Base-by-base conservation (phyloP, 2,888 invertebrate genomes). In the Salticus scenicus region DNA sequence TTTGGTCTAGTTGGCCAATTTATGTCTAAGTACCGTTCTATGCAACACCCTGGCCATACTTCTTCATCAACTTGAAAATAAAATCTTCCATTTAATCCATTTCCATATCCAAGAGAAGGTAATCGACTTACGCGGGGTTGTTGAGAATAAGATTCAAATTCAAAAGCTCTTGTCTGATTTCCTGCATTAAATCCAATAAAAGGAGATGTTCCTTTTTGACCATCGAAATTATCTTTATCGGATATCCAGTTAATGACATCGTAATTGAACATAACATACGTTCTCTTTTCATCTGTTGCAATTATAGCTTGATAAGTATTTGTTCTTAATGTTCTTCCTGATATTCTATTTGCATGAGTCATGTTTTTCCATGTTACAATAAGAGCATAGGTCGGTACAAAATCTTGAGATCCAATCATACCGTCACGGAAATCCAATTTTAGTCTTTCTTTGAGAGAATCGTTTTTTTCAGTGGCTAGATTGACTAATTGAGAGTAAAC, bases 311-410 rank as follows among this genome's bases (percentile, higher is more conserved):
- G 99, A 93, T 98, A 99, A 0, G 98, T 97, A 91, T 98, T 98
- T 0, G 97, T 97, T 20, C 84, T 81, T n/a, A 88, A 51, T 17
- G 20, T 20, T 20, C 69, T 79, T 31, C 79, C 80, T 0, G 82
- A 72, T n/a, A 78, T 57, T n/a, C 82, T 78, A 71, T 88, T 88
- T 90, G 96, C 94, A 91, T 97, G 97, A 0, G 97, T 96, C 92
- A 98, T 95, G 91, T 98, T 98, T 91, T 96, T 97, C 99, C 98
- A 99, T 0, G 98, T 98, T 78, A 96, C 94, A 87, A 97, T 95
- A 83, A 96, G 92, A 1, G 95, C 96, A 90, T 97, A 97, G 90
- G 97, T 97, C 0, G 98, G 97, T 88, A 94, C 93, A 92, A 98
- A 99, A 1, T 95, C 94, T 63, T 96, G 95, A 0, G 97, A 95